These are phyloP conservation scores for Melikaiella ostensackeni DNA, from an alignment of 2,888 invertebrate genomes.

Conservation along the genomic window DNA sequence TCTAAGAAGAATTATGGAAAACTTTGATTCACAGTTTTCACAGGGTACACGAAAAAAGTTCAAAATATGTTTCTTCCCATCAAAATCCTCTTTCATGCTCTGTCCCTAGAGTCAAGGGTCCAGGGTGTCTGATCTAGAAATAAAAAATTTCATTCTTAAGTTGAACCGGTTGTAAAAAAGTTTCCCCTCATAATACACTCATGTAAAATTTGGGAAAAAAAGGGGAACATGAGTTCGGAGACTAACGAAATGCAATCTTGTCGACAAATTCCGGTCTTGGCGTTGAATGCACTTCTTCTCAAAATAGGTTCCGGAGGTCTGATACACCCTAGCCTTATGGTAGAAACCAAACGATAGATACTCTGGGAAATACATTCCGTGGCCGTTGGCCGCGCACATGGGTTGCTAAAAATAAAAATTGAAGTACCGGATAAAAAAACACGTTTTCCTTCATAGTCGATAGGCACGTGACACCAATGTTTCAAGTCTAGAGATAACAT, in stretches of 20 bases:
- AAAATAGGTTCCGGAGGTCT: conserved; percentile 54
- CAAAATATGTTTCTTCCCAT: background rate
- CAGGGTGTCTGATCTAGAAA: background rate
- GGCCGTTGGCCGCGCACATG: conserved; percentile 28
- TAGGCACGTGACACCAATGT: conserved; percentile 35
- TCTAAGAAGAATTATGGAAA: too few species aligned
- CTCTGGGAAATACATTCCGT: conserved; percentile 9
- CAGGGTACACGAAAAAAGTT: background rate
- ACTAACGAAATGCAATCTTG: conserved; percentile 37
- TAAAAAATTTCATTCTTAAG: background rate
- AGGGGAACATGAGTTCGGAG: background rate
- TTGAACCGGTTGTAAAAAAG: background rate
- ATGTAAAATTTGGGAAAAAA: background rate
- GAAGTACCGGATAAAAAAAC: conserved; percentile 24
- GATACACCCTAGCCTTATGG: background rate
- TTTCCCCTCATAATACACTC: background rate
- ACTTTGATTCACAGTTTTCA: background rate
- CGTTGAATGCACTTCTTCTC: conserved; percentile 56
- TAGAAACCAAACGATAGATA: background rate
- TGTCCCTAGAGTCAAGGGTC: background rate
- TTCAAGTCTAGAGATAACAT: conserved; percentile 15
- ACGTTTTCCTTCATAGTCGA: conserved; percentile 10
- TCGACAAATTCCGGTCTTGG: conserved; percentile 44
- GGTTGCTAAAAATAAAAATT: conserved; percentile 38
- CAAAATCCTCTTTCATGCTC: background rate